Evolutionary conservation across 1,140 invertebrate species (phyloP).

Genomic region (Philotrypesis tridentata): DNA sequence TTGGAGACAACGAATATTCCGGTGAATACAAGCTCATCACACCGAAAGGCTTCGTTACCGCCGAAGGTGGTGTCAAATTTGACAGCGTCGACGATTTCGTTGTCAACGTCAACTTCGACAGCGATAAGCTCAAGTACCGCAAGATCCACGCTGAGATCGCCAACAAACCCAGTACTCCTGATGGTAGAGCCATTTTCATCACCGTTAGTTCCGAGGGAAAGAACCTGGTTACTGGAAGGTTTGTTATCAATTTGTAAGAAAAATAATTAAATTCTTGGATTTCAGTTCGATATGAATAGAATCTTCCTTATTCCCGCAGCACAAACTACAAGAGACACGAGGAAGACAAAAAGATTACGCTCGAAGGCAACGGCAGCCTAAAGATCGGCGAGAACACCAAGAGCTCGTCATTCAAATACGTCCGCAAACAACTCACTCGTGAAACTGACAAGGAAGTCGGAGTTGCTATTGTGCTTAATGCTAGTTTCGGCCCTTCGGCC

Average conservation of each 20-base stretch:
- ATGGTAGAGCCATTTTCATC: slow-evolving; percentile 78
- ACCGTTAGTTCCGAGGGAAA: slow-evolving; percentile 78
- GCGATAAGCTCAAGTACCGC: slow-evolving; percentile 78
- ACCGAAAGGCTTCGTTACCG: slow-evolving; percentile 65
- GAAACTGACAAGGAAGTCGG: slow-evolving; percentile 79
- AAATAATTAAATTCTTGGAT: too few species aligned
- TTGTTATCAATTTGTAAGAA: slow-evolving; percentile 30
- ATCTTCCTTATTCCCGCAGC: slow-evolving; percentile 64
- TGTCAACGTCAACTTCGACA: slow-evolving; percentile 78
- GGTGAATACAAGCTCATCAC: slow-evolving; percentile 65
- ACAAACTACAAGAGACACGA: slow-evolving; percentile 81
- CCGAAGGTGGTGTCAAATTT: slow-evolving; percentile 75
- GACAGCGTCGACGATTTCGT: slow-evolving; percentile 79
- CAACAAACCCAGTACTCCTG: slow-evolving; percentile 76
- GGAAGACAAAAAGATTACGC: slow-evolving; percentile 76
- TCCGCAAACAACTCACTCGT: slow-evolving; percentile 76
- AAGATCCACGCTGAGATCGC: slow-evolving; percentile 79
- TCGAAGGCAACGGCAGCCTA: slow-evolving; percentile 81
- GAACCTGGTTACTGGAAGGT: slow-evolving; percentile 81
- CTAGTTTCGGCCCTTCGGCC: slow-evolving; percentile 73
- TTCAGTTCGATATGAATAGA: too few species aligned
- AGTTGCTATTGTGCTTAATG: slow-evolving; percentile 72
- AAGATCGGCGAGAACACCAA: slow-evolving; percentile 80
- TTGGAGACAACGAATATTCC: slow-evolving; percentile 76
- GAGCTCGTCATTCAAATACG: slow-evolving; percentile 82